Evolutionary conservation across 2,888 invertebrate genomes (phyloP).

Genomic region (Nymphalis urticae): DNA sequence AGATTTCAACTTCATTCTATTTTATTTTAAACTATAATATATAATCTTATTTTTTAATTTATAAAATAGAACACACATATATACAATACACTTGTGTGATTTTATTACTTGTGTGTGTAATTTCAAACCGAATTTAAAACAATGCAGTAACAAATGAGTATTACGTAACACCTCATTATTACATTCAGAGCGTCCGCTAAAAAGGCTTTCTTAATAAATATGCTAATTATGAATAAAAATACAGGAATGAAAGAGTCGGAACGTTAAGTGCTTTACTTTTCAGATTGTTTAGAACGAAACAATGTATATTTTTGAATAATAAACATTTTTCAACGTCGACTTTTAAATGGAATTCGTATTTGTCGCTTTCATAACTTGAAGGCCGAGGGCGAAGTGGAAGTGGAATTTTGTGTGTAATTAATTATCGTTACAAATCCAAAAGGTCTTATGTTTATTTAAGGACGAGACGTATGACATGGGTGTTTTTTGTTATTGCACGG

Average conservation of each 20-base stretch:
- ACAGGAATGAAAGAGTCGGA: constrained; percentile 22
- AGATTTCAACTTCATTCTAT: too few species aligned
- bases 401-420: neutral
- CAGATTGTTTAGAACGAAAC: constrained; percentile 32
- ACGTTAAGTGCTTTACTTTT: constrained; percentile 29
- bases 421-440: neutral
- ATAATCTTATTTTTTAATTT: too few species aligned
- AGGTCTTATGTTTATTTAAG: too few species aligned
- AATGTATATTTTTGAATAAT: constrained; percentile 29
- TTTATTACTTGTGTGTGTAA: neutral
- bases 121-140: neutral
- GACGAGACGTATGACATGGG: too few species aligned
- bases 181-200: constrained; percentile 22
- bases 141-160: neutral
- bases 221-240: constrained; percentile 35
- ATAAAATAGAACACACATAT: neutral
- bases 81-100: neutral
- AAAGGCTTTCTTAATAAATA: constrained; percentile 34
- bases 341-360: constrained; percentile 21
- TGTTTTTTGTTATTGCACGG: too few species aligned
- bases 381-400: neutral
- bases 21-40: too few species aligned
- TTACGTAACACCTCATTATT: constrained; percentile 20
- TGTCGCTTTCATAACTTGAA: neutral
- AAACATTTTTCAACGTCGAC: constrained; percentile 13